A percentile compares a stretch with the other conserved stretches of the same genome.
Conservation (phyloP, 2,113 vertebrate species). For the Alligator mississippiensis region DNA sequence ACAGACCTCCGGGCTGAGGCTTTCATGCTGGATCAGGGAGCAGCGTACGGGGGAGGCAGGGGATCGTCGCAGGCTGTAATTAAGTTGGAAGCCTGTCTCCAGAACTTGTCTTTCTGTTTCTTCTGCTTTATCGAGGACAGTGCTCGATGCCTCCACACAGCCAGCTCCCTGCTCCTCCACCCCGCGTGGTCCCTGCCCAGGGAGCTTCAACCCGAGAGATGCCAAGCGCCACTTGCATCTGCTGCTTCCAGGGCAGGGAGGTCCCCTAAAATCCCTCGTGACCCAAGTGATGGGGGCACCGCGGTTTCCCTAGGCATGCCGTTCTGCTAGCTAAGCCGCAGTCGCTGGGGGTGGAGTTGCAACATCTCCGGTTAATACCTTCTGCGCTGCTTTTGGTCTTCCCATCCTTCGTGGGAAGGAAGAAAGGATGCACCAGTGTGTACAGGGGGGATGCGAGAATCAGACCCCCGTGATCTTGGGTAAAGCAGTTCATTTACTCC, state of each 20-base stretch:
- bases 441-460: too few relatives aligned
- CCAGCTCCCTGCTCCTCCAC: neutral
- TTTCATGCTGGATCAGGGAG: neutral
- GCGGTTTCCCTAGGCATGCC: neutral
- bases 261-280: neutral
- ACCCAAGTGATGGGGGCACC: neutral
- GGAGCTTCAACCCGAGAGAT: neutral
- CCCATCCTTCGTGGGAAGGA: fast-evolving
- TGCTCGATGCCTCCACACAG: neutral
- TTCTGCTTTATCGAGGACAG: neutral
- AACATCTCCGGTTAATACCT: neutral
- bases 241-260: too few relatives aligned
- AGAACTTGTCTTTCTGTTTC: neutral
- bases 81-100: fast-evolving
- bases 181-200: neutral
- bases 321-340: neutral
- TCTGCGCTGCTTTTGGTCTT: neutral
- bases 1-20: fast-evolving
- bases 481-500: neutral
- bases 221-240: neutral
- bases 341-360: too few relatives aligned
- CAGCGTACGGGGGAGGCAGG: neutral
- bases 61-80: too few relatives aligned
- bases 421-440: neutral
- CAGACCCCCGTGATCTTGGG: too few relatives aligned